A percentile compares a stretch with the other conserved stretches of the same genome.
phyloP scores from a whole-genome alignment of 2,888 invertebrate species.

The Andrena hattorfiana region DNA sequence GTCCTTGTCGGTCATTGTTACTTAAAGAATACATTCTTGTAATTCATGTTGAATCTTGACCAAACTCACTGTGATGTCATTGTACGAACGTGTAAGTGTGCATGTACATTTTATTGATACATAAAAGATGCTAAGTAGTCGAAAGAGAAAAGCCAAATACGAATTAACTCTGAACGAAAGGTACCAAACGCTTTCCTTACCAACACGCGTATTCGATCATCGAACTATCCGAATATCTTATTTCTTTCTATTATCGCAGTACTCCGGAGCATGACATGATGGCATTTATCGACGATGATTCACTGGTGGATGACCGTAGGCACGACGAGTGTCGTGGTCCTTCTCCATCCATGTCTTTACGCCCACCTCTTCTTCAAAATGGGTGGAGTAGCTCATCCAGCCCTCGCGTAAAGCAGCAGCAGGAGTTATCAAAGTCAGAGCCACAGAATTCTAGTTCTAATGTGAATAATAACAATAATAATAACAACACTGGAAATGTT shows the following conservation, averaged over 20 bases:
- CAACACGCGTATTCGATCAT: neutral
- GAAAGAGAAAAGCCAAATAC: neutral
- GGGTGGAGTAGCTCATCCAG: constrained; percentile 87
- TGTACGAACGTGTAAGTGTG: neutral
- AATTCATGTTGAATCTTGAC: neutral
- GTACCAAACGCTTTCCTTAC: neutral
- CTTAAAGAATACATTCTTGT: neutral
- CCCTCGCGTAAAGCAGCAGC: constrained; percentile 57
- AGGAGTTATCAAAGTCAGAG: constrained; percentile 50
- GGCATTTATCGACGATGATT: constrained; percentile 92
- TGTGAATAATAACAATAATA: constrained; percentile 82
- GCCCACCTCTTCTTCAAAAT: constrained; percentile 86
- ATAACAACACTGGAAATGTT: constrained; percentile 83
- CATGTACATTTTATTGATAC: neutral
- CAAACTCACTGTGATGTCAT: neutral
- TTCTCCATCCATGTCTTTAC: constrained; percentile 75
- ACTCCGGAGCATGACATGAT: constrained; percentile 90
- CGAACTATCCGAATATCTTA: neutral
- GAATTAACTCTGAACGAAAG: neutral
- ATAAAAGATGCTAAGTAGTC: constrained; percentile 8
- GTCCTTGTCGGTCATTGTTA: no score
- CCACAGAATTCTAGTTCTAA: constrained; percentile 67
- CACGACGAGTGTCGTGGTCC: constrained; percentile 86
- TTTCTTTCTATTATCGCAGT: constrained; percentile 64
- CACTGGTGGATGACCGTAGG: constrained; percentile 85